A percentile compares a stretch with the other conserved stretches of the same genome.
phyloP scores from a whole-genome alignment of 2,113 vertebrate genomes.

The Varanus salvator region DNA sequence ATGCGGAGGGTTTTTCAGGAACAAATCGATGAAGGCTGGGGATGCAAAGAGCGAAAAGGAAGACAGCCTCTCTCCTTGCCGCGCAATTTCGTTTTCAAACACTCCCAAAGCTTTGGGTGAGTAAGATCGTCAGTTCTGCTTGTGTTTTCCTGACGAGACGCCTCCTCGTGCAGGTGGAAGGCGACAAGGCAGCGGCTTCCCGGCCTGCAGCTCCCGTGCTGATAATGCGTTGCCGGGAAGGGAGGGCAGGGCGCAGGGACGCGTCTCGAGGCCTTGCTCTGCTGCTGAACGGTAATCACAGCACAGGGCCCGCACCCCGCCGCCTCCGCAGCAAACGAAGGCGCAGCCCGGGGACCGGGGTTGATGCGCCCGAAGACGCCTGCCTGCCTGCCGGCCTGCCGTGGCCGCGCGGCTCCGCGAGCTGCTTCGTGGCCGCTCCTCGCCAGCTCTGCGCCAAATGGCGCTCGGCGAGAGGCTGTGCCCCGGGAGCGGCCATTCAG shows the following conservation, averaged over 20 bases:
- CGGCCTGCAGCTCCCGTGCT: not conserved
- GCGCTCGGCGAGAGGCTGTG: not conserved
- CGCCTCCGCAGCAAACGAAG: not conserved
- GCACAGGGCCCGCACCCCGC: not conserved
- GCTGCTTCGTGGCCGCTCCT: not conserved
- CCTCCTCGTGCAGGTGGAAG: not conserved
- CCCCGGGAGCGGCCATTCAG: not conserved
- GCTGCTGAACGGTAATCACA: not conserved
- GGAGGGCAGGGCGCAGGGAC: not conserved
- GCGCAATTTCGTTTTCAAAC: constrained; percentile 44
- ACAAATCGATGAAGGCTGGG: constrained; percentile 80
- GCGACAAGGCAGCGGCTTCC: not conserved
- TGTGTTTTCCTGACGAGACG: constrained; percentile 2
- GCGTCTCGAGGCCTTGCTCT: not conserved
- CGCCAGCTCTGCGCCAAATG: not conserved
- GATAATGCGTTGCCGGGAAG: not conserved
- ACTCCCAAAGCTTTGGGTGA: constrained; percentile 62
- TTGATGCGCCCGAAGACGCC: not conserved
- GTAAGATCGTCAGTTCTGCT: constrained; percentile 40
- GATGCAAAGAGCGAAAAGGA: constrained; percentile 32
- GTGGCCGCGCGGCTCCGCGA: not conserved
- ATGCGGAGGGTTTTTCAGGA: constrained; percentile 82
- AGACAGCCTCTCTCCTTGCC: constrained; percentile 55
- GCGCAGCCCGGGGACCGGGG: not conserved
- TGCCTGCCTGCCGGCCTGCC: not conserved